A percentile compares a stretch with the other conserved stretches of the same genome.
Conservation (phyloP, 2,113 vertebrate genomes). For the Cebidichthys violaceus region DNA sequence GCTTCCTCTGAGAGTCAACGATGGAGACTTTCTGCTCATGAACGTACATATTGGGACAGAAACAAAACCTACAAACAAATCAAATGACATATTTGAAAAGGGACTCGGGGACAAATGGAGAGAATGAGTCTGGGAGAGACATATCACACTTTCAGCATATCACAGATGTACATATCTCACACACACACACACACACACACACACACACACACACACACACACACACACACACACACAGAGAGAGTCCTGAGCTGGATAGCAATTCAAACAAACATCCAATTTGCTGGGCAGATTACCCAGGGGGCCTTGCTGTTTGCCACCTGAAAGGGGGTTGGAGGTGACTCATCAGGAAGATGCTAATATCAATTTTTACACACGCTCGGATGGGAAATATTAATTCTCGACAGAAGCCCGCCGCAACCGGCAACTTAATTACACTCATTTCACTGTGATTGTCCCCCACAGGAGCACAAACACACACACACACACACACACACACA, state of each 20-base stretch:
- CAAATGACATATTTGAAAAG: slow-evolving; percentile 10
- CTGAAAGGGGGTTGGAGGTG: slow-evolving; percentile 68
- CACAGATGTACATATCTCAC: slow-evolving; percentile 22
- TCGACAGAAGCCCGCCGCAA: slow-evolving; percentile 67
- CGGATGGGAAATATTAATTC: slow-evolving; percentile 81
- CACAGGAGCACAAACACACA: slow-evolving; percentile 66
- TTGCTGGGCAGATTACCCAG: slow-evolving; percentile 80
- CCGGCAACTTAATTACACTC: slow-evolving; percentile 84
- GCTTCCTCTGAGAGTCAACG: background rate
- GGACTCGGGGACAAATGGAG: background rate
- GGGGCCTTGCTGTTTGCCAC: slow-evolving; percentile 69
- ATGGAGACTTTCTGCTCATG: slow-evolving; percentile 4
- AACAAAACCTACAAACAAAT: background rate
- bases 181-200: slow-evolving; percentile 13
- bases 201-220: slow-evolving; percentile 20
- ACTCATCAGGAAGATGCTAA: slow-evolving; percentile 72
- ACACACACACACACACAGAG: slow-evolving; percentile 7
- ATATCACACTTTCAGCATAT: slow-evolving; percentile 26
- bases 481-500: slow-evolving; percentile 47
- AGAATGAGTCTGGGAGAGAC: slow-evolving; percentile 18
- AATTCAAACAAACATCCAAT: slow-evolving; percentile 82
- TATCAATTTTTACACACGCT: slow-evolving; percentile 58
- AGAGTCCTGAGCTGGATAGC: slow-evolving; percentile 45
- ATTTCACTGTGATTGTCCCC: slow-evolving; percentile 82
- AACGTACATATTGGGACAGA: background rate